Evolutionary conservation across 2,888 invertebrate species (phyloP).

Genomic region (Mimachlamys varia): DNA sequence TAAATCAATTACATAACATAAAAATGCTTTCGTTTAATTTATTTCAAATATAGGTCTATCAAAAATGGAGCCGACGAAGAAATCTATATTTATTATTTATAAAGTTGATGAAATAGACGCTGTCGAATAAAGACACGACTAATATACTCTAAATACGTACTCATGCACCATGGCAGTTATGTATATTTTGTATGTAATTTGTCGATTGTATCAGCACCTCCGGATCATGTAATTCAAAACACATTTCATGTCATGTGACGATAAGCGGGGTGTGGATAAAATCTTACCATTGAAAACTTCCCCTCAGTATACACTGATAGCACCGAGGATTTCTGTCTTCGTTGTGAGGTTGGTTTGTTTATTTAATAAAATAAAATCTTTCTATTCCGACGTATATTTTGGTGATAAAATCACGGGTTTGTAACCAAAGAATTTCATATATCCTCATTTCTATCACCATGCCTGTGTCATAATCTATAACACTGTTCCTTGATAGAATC

Average conservation of each 20-base stretch:
- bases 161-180: neutral
- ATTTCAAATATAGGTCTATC: neutral
- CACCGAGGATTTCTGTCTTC: neutral
- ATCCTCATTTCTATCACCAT: neutral
- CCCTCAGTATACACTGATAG: conserved; percentile 3
- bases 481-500: neutral
- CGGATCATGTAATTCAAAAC: conserved; percentile 32
- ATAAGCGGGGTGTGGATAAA: neutral
- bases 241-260: conserved; percentile 16
- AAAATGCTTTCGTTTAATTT: neutral
- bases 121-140: neutral
- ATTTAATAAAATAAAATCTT: neutral
- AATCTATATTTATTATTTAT: neutral
- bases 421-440: neutral
- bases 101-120: neutral
- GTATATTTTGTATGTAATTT: neutral
- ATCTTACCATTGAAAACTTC: neutral
- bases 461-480: neutral
- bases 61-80: neutral
- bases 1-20: neutral
- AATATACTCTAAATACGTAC: neutral
- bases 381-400: neutral
- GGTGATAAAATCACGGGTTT: neutral
- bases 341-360: neutral
- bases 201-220: neutral